Percentiles rank a stretch among this genome's conserved stretches.
Evolutionary conservation across 35 echinoderm and acorn worm species (phyloP).

Genomic region (Patiria miniata): DNA sequence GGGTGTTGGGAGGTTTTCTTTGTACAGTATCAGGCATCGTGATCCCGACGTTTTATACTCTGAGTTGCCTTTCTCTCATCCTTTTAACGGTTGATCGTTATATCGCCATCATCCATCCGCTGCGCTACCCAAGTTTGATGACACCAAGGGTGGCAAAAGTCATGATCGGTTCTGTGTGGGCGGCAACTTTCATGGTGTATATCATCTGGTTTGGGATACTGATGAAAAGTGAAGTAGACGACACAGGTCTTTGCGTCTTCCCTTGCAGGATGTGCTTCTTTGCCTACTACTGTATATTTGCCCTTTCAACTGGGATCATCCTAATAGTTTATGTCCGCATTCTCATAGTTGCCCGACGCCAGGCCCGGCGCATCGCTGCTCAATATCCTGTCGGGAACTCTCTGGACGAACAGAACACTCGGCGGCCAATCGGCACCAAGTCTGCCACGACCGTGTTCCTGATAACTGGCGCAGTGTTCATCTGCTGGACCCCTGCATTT

Average conservation of each 20-base stretch:
- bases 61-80: not conserved
- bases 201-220: not conserved
- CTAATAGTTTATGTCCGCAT: too few relatives aligned
- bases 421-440: not conserved
- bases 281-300: not conserved
- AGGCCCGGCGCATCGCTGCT: not conserved
- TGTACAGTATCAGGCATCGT: too few relatives aligned
- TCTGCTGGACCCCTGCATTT: not conserved
- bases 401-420: too few relatives aligned
- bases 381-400: not conserved
- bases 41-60: not conserved
- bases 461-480: not conserved
- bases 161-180: not conserved
- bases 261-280: not conserved
- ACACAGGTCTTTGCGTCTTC: too few relatives aligned
- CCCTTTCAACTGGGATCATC: too few relatives aligned
- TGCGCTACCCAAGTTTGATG: slow-evolving; percentile 25
- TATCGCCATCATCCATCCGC: slow-evolving; percentile 1
- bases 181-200: not conserved
- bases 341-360: too few relatives aligned
- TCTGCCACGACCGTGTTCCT: not conserved
- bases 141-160: not conserved
- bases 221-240: not conserved
- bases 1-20: not conserved
- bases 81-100: slow-evolving; percentile 4